phyloP scores from a whole-genome alignment of 92 coral and sea anemone species.

The Heteractis magnifica region DNA sequence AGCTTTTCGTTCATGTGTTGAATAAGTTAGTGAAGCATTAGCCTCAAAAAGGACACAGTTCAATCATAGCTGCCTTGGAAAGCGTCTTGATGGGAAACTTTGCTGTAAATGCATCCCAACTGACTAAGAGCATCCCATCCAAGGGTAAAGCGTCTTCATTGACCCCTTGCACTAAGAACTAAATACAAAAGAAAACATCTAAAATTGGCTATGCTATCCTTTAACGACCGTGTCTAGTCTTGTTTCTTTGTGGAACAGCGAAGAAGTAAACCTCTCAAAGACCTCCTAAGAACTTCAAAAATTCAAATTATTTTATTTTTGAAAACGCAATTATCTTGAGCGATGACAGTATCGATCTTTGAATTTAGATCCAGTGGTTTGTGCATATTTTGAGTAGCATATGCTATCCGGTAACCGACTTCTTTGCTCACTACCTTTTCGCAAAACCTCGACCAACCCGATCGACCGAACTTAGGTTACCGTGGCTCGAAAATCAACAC shows the following conservation, averaged over 20 bases:
- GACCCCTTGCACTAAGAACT: constrained; percentile 9
- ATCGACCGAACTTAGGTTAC: background rate
- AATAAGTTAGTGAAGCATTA: background rate
- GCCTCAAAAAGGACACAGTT: constrained; percentile 2
- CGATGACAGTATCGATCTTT: constrained; percentile 46
- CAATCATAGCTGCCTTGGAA: background rate
- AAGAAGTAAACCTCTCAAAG: constrained; percentile 10
- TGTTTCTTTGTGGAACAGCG: constrained; percentile 15
- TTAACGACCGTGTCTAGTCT: constrained; percentile 5
- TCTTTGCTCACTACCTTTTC: background rate
- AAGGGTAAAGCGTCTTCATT: background rate
- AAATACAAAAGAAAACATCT: constrained; percentile 22
- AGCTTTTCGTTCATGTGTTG: constrained; percentile 1
- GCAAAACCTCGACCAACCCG: background rate
- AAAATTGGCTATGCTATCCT: constrained; percentile 24
- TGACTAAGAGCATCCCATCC: background rate
- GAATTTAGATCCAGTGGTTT: constrained; percentile 22
- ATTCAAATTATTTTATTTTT: constrained; percentile 40
- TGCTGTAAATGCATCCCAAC: background rate
- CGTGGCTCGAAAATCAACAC: background rate
- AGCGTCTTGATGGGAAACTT: background rate
- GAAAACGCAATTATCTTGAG: constrained; percentile 33
- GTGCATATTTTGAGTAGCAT: constrained; percentile 25
- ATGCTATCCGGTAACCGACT: background rate
- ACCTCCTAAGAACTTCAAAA: constrained; percentile 31